These are phyloP conservation scores for Chymomyza costata DNA, from an alignment of 1,140 invertebrate genomes.

Conservation along the genomic window DNA sequence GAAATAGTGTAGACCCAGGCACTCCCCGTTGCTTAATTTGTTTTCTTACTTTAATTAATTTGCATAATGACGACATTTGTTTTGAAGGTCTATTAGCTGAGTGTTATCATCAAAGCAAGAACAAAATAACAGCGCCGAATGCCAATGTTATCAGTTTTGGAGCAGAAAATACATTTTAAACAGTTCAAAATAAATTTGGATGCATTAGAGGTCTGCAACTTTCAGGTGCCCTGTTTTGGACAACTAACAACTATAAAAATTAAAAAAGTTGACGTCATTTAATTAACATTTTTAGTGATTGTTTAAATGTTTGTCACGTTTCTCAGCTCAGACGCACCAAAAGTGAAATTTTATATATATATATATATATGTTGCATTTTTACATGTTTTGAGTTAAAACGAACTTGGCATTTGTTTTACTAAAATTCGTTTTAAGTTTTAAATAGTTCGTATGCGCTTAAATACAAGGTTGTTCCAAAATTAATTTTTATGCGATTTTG, in stretches of 20 bases:
- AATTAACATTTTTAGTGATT: slow-evolving; percentile 6
- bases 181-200: slow-evolving; percentile 11
- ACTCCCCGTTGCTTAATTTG: slow-evolving; percentile 33
- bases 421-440: too few species aligned
- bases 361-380: too few species aligned
- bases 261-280: too few species aligned
- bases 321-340: slow-evolving; percentile 23
- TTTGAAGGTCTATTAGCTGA: neutral
- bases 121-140: neutral
- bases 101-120: neutral
- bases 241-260: slow-evolving; percentile 18
- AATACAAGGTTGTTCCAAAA: too few species aligned
- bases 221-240: slow-evolving; percentile 27
- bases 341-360: slow-evolving; percentile 56
- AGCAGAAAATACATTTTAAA: too few species aligned
- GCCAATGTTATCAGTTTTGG: too few species aligned
- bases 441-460: too few species aligned
- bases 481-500: too few species aligned
- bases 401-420: too few species aligned
- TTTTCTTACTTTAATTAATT: slow-evolving; percentile 26
- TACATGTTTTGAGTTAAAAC: too few species aligned
- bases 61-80: slow-evolving; percentile 47
- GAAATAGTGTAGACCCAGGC: slow-evolving; percentile 4
- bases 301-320: slow-evolving; percentile 54
- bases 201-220: slow-evolving; percentile 1